A percentile compares a stretch with the other conserved stretches of the same genome.
These are phyloP conservation scores for Xylota sylvarum DNA, from an alignment of 2,888 invertebrate genomes.

Conservation along the genomic window DNA sequence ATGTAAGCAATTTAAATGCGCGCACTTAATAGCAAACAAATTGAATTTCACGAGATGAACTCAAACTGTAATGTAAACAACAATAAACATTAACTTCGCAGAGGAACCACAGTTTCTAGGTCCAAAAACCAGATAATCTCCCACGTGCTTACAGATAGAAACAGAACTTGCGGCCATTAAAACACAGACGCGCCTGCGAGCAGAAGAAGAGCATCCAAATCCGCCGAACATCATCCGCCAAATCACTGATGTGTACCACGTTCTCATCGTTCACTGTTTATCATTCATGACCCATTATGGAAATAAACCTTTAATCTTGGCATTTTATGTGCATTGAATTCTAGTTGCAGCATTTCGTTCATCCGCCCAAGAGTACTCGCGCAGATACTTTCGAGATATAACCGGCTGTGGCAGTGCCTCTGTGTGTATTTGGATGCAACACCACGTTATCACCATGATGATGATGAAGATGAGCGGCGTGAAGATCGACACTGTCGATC, in stretches of 20 bases:
- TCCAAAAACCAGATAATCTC: conserved; percentile 36
- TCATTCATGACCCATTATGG: conserved; percentile 75
- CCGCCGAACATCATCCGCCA: conserved; percentile 67
- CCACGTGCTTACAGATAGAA: conserved; percentile 32
- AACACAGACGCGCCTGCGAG: conserved; percentile 20
- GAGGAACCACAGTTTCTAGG: conserved; percentile 11
- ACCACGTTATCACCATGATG: conserved; percentile 71
- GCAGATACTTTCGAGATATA: conserved; percentile 49
- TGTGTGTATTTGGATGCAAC: conserved; percentile 70
- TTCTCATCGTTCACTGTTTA: conserved; percentile 69
- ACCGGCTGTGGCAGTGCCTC: background rate
- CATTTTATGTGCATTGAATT: conserved; percentile 75
- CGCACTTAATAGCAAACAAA: background rate
- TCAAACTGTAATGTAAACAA: conserved; percentile 20
- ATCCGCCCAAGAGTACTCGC: conserved; percentile 48
- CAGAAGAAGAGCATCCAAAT: conserved; percentile 56
- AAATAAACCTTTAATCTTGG: conserved; percentile 69
- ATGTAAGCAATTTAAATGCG: too few species aligned
- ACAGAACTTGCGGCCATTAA: conserved; percentile 30
- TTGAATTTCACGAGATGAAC: conserved; percentile 27
- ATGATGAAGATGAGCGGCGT: conserved; percentile 74
- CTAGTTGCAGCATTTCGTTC: conserved; percentile 73
- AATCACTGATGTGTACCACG: conserved; percentile 75
- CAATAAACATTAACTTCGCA: conserved; percentile 5
- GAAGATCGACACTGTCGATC: conserved; percentile 76